Percentiles rank a stretch among this genome's conserved stretches.
phyloP scores from a whole-genome alignment of 2,113 vertebrate species.

The Ophthalmolycus amberensis region DNA sequence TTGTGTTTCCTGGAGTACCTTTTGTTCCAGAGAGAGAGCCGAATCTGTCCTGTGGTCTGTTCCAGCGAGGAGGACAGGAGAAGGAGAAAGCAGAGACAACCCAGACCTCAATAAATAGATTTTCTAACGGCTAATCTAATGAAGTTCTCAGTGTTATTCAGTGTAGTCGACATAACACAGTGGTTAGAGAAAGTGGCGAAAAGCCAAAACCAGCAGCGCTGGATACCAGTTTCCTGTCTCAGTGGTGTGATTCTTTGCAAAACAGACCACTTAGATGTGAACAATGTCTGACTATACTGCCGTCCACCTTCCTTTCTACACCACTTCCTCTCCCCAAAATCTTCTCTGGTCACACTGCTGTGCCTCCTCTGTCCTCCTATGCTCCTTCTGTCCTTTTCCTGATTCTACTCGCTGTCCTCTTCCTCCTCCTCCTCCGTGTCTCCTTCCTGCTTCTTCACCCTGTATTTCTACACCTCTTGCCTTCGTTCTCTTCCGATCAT shows the following conservation, averaged over 20 bases:
- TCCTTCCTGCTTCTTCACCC: slow-evolving; percentile 23
- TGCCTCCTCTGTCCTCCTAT: slow-evolving; percentile 16
- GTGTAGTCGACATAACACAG: background rate
- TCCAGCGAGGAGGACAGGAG: background rate
- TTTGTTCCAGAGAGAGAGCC: slow-evolving; percentile 3
- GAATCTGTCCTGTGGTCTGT: slow-evolving; percentile 6
- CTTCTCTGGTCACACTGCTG: slow-evolving; percentile 26
- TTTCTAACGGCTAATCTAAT: slow-evolving; percentile 51
- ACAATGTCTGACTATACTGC: slow-evolving; percentile 63
- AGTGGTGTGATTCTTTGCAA: slow-evolving; percentile 1
- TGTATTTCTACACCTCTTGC: slow-evolving; percentile 11
- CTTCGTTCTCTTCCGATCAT: slow-evolving; percentile 37
- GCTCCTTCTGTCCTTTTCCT: background rate
- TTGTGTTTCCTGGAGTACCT: slow-evolving; percentile 10
- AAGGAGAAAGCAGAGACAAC: slow-evolving; percentile 11
- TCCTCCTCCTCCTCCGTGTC: slow-evolving; percentile 14
- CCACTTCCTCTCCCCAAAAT: slow-evolving; percentile 38
- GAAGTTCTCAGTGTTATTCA: background rate
- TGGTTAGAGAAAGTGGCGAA: background rate
- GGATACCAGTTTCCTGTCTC: background rate
- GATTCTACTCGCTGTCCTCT: slow-evolving; percentile 32
- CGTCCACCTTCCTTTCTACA: slow-evolving; percentile 55
- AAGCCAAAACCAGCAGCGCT: background rate
- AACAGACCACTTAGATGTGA: slow-evolving; percentile 33
- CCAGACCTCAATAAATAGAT: slow-evolving; percentile 46